Conservation (phyloP, 2,797 vertebrate species). For the Lithobates sylvaticus region DNA sequence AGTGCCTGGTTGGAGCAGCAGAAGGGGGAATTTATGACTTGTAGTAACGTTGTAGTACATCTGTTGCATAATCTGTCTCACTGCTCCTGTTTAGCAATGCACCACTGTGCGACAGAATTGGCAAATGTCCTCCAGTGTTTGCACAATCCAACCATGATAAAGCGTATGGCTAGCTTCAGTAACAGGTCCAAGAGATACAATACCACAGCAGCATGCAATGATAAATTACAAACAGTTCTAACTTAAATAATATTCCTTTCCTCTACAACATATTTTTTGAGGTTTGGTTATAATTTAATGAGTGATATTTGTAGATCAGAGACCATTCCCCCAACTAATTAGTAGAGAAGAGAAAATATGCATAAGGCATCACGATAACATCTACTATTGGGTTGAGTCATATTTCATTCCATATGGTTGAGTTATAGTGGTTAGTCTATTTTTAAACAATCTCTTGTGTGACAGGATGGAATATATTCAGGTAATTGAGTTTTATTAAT, state of each 20-base stretch:
- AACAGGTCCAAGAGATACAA: neutral
- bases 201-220: neutral
- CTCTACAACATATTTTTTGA: neutral
- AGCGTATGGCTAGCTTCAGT: neutral
- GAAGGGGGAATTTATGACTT: too few species aligned
- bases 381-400: constrained; percentile 4
- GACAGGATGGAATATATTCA: constrained; percentile 46
- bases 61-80: too few species aligned
- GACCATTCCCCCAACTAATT: neutral
- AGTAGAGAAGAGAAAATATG: neutral
- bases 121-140: too few species aligned
- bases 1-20: too few species aligned
- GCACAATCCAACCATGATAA: neutral
- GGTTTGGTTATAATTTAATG: constrained; percentile 9
- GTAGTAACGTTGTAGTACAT: too few species aligned
- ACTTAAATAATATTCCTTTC: neutral
- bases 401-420: constrained; percentile 23
- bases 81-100: too few species aligned
- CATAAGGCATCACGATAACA: constrained; percentile 11
- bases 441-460: constrained; percentile 28
- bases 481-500: constrained; percentile 46
- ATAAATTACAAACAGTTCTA: neutral
- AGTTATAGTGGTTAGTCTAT: constrained; percentile 11
- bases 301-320: neutral
- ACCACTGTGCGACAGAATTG: too few species aligned